Evolutionary conservation across 2,113 vertebrate genomes (phyloP).

Genomic region (Alligator mississippiensis): DNA sequence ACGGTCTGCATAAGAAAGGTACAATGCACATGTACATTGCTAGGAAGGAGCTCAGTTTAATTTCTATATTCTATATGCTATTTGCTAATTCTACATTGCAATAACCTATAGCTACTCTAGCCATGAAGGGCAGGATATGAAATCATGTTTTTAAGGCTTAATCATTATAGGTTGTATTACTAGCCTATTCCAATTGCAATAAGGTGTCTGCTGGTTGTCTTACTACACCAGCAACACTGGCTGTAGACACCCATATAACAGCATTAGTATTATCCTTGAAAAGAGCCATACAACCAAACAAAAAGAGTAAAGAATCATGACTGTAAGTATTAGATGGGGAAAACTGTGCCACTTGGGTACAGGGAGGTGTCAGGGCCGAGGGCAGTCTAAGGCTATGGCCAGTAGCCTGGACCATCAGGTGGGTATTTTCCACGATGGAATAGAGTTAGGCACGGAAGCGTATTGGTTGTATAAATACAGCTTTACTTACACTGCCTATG

Average conservation of each 20-base stretch:
- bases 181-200: fast-evolving
- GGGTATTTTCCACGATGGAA: too few relatives aligned
- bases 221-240: too few relatives aligned
- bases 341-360: neutral
- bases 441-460: too few relatives aligned
- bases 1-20: fast-evolving
- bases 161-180: too few relatives aligned
- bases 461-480: too few relatives aligned
- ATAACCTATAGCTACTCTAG: neutral
- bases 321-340: neutral
- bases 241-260: fast-evolving
- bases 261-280: fast-evolving
- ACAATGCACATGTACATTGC: fast-evolving
- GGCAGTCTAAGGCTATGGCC: too few relatives aligned
- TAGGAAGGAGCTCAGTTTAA: fast-evolving
- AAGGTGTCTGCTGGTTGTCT: neutral
- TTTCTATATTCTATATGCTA: neutral
- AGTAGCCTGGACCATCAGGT: too few relatives aligned
- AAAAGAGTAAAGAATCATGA: neutral
- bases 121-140: neutral
- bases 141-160: neutral
- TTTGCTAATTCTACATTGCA: neutral
- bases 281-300: neutral
- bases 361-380: too few relatives aligned
- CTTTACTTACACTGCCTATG: too few relatives aligned